A percentile compares a stretch with the other conserved stretches of the same genome.
Evolutionary conservation across 2,113 vertebrate species (phyloP).

Genomic region (Oxyruncus cristatus): DNA sequence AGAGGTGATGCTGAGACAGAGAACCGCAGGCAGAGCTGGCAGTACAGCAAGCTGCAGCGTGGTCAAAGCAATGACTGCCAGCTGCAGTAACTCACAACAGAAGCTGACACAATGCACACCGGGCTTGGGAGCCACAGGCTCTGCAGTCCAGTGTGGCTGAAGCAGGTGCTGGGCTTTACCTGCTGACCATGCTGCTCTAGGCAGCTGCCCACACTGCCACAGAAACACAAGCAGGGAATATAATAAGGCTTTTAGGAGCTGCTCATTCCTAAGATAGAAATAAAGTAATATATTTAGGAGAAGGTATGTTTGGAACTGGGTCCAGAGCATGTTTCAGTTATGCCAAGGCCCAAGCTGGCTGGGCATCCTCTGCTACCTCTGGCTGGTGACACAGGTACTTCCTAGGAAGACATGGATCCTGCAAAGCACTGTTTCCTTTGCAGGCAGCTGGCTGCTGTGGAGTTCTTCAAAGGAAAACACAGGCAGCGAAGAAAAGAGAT

Average conservation of each 20-base stretch:
- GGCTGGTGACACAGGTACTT: neutral
- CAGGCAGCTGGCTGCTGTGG: neutral
- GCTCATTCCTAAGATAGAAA: neutral
- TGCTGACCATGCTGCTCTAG: neutral
- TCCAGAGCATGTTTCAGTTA: neutral
- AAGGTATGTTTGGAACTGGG: neutral
- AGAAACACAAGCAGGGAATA: accelerated
- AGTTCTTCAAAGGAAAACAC: neutral
- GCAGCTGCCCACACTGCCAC: neutral
- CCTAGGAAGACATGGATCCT: neutral
- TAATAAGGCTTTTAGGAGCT: neutral
- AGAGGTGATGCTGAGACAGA: neutral
- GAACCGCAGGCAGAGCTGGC: neutral
- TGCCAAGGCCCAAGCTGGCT: neutral
- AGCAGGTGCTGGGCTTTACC: neutral
- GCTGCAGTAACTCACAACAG: neutral
- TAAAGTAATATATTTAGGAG: neutral
- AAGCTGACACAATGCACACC: neutral
- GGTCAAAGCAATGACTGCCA: neutral
- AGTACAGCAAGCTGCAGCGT: neutral
- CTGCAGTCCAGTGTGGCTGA: neutral
- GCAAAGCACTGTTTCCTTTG: neutral
- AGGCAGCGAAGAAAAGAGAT: neutral
- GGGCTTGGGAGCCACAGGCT: neutral
- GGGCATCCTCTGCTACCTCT: neutral